Base-by-base conservation (phyloP, 2,888 invertebrate species). In the Agrochola lychnidis region DNA sequence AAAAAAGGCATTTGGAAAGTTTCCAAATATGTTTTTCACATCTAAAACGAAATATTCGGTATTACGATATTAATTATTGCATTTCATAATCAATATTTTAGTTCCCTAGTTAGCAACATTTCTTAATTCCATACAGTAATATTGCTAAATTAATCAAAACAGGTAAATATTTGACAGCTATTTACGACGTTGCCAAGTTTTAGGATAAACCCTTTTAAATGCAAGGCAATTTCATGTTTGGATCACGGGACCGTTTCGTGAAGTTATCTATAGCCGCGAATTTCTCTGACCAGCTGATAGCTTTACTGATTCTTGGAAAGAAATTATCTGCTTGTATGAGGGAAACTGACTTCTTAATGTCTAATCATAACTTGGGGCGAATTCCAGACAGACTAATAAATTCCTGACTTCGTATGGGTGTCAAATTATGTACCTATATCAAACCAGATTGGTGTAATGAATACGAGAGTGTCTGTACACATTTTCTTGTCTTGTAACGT, bases 401-500 rank as follows among this genome's bases (percentile, higher is more conserved):
- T 73, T 68, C 56, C 51, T 57, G 57, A 57, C 66, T 72, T 69
- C 25, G 45, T 64, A 51, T 80, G 57, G 25, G 45, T 61, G 77
- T 73, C 59, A 72, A 70, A 69, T 81, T 56, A 66, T 72, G 72
- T 81, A 51, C 73, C 72, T n/a, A n/a, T n/a, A n/a, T 76, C 72
- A 57, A 56, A 48, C 59, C 56, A 78, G 73, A 79, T 69, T 66
- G 59, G 48, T 62, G 73, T 72, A 76, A 75, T 63, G 67, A 73
- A 76, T 72, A 77, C 36, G 56, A 68, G 62, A 81, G 30, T 67
- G 78, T 75, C 68, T 76, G 25, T 51, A 74, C 68, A 59, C 56
- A 80, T 79, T 79, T 84, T 78, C 73, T 57, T 79, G 79, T 79
- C 78, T 73, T 72, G 76, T 78, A 82, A 76, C 80, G 71, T 78